phyloP scores from a whole-genome alignment of 2,888 invertebrate species.

The Polietes domitor region DNA sequence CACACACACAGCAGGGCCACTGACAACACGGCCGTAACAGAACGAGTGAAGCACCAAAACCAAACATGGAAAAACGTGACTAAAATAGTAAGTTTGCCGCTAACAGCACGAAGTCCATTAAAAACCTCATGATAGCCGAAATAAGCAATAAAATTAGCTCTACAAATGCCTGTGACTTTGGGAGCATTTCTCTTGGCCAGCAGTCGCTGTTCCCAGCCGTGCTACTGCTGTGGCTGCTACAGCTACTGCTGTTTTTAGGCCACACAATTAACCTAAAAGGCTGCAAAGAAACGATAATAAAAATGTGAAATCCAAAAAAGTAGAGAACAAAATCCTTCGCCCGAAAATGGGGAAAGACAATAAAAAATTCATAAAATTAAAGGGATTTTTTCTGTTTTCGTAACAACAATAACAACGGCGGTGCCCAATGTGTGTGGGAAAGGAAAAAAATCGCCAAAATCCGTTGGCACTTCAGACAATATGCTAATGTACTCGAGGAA shows the following conservation, averaged over 20 bases:
- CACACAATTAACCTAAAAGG: conserved; percentile 65
- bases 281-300: conserved; percentile 43
- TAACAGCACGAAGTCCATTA: conserved; percentile 54
- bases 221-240: no score
- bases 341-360: conserved; percentile 40
- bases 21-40: background rate
- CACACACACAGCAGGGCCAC: background rate
- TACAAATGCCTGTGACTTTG: conserved; percentile 47
- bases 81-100: conserved; percentile 50
- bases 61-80: conserved; percentile 61
- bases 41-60: conserved; percentile 1
- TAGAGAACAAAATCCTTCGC: conserved; percentile 33
- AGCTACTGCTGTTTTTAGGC: conserved; percentile 47
- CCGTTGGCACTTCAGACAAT: background rate
- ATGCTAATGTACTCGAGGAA: background rate
- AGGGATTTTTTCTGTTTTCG: conserved; percentile 17
- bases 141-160: conserved; percentile 66
- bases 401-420: background rate
- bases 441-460: background rate
- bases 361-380: conserved; percentile 54
- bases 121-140: conserved; percentile 64
- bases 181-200: background rate
- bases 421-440: background rate
- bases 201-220: background rate
- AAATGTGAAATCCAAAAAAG: conserved; percentile 37